phyloP scores from a whole-genome alignment of 30 jellyfish, hydroid and myxozoan genomes.

The Turritopsis rubra region DNA sequence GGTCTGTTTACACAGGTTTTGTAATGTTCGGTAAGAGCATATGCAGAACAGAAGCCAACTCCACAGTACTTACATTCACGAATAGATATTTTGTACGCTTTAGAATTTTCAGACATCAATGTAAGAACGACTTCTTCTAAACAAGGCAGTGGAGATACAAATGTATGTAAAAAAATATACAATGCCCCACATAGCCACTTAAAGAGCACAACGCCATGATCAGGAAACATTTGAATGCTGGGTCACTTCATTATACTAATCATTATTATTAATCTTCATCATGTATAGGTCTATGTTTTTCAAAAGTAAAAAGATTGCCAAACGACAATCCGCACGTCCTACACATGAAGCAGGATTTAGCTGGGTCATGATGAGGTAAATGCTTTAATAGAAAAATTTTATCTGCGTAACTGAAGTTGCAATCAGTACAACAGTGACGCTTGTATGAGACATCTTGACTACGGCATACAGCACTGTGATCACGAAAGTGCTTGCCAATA shows the following conservation, averaged over 20 bases:
- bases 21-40: constrained; percentile 17
- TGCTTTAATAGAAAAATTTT: not conserved
- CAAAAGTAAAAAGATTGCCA: not conserved
- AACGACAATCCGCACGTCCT: not conserved
- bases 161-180: not conserved
- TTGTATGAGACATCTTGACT: too few species aligned
- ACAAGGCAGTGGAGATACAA: not conserved
- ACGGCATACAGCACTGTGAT: not conserved
- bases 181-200: not conserved
- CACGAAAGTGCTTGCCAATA: not conserved
- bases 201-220: not conserved
- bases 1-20: constrained; percentile 1
- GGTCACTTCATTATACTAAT: too few species aligned
- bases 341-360: not conserved
- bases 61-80: constrained; percentile 24
- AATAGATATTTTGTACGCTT: constrained; percentile 16
- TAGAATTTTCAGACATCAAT: constrained; percentile 18
- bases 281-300: not conserved
- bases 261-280: not conserved
- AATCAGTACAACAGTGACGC: not conserved
- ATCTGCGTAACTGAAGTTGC: not conserved
- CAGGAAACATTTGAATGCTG: not conserved
- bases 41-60: constrained; percentile 23
- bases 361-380: not conserved
- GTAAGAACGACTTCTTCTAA: constrained; percentile 21